These are phyloP conservation scores for Acanthopagrus latus DNA, from an alignment of 2,797 vertebrate genomes.

Conservation along the genomic window DNA sequence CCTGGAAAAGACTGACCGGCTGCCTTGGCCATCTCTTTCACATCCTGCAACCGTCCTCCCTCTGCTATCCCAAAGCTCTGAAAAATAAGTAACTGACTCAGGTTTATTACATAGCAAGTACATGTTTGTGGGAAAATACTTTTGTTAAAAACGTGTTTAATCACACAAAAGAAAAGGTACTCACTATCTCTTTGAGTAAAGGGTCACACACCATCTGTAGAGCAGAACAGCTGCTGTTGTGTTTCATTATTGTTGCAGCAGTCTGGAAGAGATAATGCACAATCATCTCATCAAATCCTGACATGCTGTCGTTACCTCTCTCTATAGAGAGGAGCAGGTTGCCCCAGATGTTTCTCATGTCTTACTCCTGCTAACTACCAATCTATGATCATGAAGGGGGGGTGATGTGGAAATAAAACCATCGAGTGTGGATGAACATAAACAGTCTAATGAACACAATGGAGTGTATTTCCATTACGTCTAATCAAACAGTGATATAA, in stretches of 20 bases:
- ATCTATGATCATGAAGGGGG: not conserved
- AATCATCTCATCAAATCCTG: not conserved
- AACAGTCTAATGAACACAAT: not conserved
- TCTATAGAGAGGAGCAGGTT: not conserved
- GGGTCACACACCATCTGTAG: conserved; percentile 84
- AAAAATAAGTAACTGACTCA: conserved; percentile 16
- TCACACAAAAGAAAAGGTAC: conserved; percentile 42
- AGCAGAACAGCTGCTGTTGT: conserved; percentile 85
- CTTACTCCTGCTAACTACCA: not conserved
- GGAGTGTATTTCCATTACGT: not conserved
- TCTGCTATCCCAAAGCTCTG: conserved; percentile 93
- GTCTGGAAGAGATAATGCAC: conserved; percentile 84
- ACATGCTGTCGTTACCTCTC: not conserved
- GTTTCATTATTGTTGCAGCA: conserved; percentile 86
- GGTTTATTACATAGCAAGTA: not conserved
- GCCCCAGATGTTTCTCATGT: not conserved
- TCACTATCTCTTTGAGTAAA: conserved; percentile 92
- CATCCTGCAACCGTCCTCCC: conserved; percentile 85
- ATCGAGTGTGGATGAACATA: not conserved
- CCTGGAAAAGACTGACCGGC: conserved; percentile 85
- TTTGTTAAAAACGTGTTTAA: not conserved
- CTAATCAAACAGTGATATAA: not conserved
- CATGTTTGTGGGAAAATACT: not conserved
- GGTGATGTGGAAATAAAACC: not conserved
- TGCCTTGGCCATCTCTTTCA: conserved; percentile 90